phyloP scores from a whole-genome alignment of 30 jellyfish, hydroid and myxozoan species.

The Catostylus mosaicus region DNA sequence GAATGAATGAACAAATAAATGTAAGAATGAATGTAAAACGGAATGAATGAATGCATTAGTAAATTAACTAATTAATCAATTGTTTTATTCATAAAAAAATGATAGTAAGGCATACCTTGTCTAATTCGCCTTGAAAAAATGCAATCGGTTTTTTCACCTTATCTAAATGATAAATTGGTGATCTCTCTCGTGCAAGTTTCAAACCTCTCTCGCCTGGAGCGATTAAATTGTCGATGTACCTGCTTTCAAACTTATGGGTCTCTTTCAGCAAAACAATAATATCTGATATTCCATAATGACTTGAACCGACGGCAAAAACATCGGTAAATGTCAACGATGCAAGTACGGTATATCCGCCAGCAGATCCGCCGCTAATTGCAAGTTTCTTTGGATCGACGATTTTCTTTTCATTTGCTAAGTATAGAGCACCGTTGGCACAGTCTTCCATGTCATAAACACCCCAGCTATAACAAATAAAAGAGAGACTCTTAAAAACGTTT shows the following conservation, averaged over 20 bases:
- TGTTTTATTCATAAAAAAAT: background rate
- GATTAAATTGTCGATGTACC: slow-evolving; percentile 68
- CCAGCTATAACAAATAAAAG: slow-evolving; percentile 70
- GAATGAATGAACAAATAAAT: background rate
- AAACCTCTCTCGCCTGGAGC: slow-evolving; percentile 74
- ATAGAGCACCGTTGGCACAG: slow-evolving; percentile 76
- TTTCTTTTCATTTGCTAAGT: slow-evolving; percentile 70
- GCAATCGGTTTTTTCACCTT: slow-evolving; percentile 70
- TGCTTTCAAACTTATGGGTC: slow-evolving; percentile 85
- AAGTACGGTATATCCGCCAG: slow-evolving; percentile 90
- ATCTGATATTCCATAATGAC: slow-evolving; percentile 87
- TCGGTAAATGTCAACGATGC: slow-evolving; percentile 77
- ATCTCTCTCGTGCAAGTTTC: slow-evolving; percentile 67
- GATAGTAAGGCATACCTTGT: slow-evolving; percentile 55
- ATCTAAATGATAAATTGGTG: slow-evolving; percentile 81
- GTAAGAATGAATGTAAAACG: background rate
- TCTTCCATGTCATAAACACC: slow-evolving; percentile 91
- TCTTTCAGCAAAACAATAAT: slow-evolving; percentile 57
- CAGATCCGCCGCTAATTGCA: slow-evolving; percentile 86
- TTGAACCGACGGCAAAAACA: slow-evolving; percentile 85
- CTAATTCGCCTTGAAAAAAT: slow-evolving; percentile 90
- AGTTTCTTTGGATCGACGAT: slow-evolving; percentile 77
- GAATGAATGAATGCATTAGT: background rate
- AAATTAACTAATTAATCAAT: background rate
- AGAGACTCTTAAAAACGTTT: too few relatives aligned